Base-by-base conservation (phyloP, 1,140 invertebrate species). In the Hirudo medicinalis region DNA sequence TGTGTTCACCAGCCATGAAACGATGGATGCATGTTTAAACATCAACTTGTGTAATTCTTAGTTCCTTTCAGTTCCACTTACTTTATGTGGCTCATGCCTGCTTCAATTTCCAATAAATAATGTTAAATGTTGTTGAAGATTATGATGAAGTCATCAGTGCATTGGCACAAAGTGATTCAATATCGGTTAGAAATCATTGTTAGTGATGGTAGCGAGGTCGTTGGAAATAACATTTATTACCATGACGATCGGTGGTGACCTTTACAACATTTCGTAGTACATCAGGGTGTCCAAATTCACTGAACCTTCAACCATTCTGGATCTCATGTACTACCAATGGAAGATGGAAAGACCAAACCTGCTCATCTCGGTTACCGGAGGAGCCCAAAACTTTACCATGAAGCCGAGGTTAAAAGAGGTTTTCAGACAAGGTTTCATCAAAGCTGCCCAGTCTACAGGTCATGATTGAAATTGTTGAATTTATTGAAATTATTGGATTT, bases 291-390 rank as follows among this genome's bases (percentile, higher is more conserved):
- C 78, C 43, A 74, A 78, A 13, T 74, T 79, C n/a, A 80, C 80
- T 13, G 69, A 75, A 0, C 79, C 81, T 75, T 69, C 78, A 4
- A 73, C 72, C 13, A 76, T 83, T 70, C 69, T 81, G 67, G 68
- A 77, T 5, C 75, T 83, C 40, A 75, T 83, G 74, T 77, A 76
- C 69, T 75, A 82, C 25, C 75, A 78, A n/a, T 83, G 82, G 83
- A 71, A 73, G 9, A 74, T 82, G 29, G 75, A 78, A 40, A 76
- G 76, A 36, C 83, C 83, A 25, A 82, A 83, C 71, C 76, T 84
- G 11, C 78, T 83, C 17, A 82, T 84, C 43, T 83, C 82, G 4
- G 82, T 84, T 20, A 83, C 82, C 32, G 83, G 83, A 8, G 83
- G 83, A 11, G 82, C 83, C 17, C 79, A 82, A 72, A 81, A 81